Percentiles rank a stretch among this genome's conserved stretches.
phyloP scores from a whole-genome alignment of 2,113 vertebrate genomes.

The Ramphastos sulfuratus region DNA sequence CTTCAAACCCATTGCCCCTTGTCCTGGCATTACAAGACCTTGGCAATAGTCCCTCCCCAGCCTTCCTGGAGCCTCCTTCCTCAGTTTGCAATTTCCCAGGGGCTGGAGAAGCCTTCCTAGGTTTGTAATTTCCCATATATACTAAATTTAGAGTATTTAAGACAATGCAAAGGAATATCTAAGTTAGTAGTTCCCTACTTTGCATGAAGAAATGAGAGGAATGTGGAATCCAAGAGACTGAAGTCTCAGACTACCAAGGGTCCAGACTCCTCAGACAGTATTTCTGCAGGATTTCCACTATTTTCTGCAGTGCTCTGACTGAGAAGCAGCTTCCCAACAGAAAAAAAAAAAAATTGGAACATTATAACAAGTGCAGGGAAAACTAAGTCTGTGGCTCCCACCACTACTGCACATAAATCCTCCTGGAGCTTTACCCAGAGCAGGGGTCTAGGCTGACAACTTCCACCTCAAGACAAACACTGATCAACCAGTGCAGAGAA shows the following conservation, averaged over 20 bases:
- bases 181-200: background rate
- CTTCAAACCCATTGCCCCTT: no score
- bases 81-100: no score
- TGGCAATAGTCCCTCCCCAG: no score
- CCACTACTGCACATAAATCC: background rate
- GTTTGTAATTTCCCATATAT: background rate
- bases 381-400: background rate
- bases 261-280: background rate
- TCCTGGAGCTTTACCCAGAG: background rate
- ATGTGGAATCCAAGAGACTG: background rate
- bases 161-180: background rate
- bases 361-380: background rate
- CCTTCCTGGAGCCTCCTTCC: no score
- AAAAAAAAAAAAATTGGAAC: background rate
- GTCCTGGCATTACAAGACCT: no score
- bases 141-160: background rate
- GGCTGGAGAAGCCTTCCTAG: background rate
- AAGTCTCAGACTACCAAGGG: background rate
- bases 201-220: background rate
- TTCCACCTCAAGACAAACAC: background rate
- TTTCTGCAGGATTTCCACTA: background rate
- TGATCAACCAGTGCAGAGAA: background rate
- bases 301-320: background rate
- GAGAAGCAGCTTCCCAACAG: background rate
- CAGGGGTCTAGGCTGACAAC: background rate